Conservation (phyloP, 2,797 vertebrate genomes). For the Sphenopsis melanotis region DNA sequence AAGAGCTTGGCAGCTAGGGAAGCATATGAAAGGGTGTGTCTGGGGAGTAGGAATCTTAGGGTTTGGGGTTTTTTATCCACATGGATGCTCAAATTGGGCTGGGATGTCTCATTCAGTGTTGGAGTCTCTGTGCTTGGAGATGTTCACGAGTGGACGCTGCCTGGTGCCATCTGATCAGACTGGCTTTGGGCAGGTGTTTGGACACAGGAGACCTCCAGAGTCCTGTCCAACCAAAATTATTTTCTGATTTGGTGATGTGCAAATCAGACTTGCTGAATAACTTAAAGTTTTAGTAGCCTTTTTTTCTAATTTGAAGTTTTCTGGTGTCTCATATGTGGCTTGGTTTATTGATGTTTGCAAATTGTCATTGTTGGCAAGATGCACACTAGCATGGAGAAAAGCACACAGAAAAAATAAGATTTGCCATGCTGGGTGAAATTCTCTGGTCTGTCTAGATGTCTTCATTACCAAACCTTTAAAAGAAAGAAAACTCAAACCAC, state of each 20-base stretch:
- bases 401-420: not conserved
- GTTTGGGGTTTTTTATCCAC: fast-evolving
- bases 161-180: not conserved
- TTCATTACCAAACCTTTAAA: not conserved
- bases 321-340: fast-evolving
- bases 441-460: not conserved
- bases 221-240: not conserved
- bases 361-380: not conserved
- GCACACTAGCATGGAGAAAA: not conserved
- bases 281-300: not conserved
- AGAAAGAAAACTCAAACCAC: not conserved
- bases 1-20: not conserved
- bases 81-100: not conserved
- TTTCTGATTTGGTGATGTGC: not conserved
- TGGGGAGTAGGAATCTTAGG: not conserved
- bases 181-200: not conserved
- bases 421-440: not conserved
- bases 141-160: fast-evolving
- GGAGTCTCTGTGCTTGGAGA: not conserved
- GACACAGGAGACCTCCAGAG: not conserved
- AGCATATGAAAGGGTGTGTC: not conserved
- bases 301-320: not conserved
- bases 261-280: not conserved
- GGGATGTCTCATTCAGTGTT: fast-evolving
- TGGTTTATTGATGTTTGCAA: not conserved